These are phyloP conservation scores for Drymodes brunneopygia DNA, from an alignment of 2,113 vertebrate species.

Conservation along the genomic window DNA sequence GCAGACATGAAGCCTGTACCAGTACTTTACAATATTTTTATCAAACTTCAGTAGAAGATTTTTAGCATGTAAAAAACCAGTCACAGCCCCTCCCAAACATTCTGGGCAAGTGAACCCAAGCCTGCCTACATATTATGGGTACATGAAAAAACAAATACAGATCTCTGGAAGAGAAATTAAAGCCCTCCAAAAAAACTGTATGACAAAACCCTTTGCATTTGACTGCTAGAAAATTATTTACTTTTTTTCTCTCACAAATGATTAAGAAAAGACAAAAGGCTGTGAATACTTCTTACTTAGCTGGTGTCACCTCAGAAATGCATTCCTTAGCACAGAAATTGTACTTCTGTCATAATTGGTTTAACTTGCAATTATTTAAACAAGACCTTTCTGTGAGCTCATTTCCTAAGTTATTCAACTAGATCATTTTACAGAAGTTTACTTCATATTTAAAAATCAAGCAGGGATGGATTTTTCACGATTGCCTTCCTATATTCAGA, in stretches of 20 bases:
- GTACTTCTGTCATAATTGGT: neutral
- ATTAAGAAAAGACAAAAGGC: neutral
- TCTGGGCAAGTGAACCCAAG: neutral
- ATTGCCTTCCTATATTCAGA: neutral
- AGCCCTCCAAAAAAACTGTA: neutral
- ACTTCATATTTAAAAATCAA: neutral
- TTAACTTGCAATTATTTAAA: neutral
- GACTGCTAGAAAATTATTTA: neutral
- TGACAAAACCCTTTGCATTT: neutral
- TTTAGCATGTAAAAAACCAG: neutral
- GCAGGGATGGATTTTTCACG: neutral
- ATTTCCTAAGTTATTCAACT: neutral
- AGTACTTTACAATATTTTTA: accelerated
- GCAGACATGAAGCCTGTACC: neutral
- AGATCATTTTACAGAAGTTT: neutral
- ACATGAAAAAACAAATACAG: neutral
- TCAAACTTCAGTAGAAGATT: neutral
- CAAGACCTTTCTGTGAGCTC: neutral
- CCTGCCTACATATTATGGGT: neutral
- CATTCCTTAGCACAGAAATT: neutral
- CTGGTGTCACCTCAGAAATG: neutral
- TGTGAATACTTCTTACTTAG: neutral
- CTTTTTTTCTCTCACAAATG: neutral
- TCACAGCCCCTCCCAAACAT: neutral
- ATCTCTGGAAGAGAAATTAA: neutral